phyloP scores from a whole-genome alignment of 2,888 invertebrate species.

The Xanthorhoe designata region DNA sequence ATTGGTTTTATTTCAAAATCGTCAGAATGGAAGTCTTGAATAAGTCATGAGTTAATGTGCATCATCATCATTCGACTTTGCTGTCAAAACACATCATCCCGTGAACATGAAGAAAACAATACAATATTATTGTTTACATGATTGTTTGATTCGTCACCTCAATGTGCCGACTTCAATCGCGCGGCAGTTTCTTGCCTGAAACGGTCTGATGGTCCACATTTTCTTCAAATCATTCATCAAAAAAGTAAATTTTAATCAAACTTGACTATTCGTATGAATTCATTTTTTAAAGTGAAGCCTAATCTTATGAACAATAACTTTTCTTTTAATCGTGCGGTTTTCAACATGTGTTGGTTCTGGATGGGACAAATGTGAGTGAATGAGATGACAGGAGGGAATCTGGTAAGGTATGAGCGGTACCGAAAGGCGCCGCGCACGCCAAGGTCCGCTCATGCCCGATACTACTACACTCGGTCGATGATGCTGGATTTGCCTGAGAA shows the following conservation, averaged over 20 bases:
- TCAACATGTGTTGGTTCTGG: constrained; percentile 7
- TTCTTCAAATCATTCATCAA: background rate
- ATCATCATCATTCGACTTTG: background rate
- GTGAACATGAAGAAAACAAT: constrained; percentile 64
- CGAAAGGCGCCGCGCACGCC: constrained; percentile 65
- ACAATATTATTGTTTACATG: constrained; percentile 79
- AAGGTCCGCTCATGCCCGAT: constrained; percentile 64
- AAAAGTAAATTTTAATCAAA: background rate
- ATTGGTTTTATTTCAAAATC: background rate
- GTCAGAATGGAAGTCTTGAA: background rate
- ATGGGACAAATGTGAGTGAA: constrained; percentile 59
- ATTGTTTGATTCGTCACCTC: constrained; percentile 73
- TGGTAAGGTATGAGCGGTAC: constrained; percentile 65
- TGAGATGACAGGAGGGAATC: constrained; percentile 69
- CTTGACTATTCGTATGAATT: background rate
- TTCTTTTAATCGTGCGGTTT: background rate
- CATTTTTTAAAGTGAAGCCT: too few relatives aligned
- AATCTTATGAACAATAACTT: background rate
- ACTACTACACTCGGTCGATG: constrained; percentile 72
- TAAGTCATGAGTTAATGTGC: constrained; percentile 1
- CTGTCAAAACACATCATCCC: constrained; percentile 55
- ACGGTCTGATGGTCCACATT: constrained; percentile 33
- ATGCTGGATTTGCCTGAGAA: constrained; percentile 57
- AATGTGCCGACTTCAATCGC: constrained; percentile 56
- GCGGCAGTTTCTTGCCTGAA: constrained; percentile 57